Evolutionary conservation across 1,140 invertebrate genomes (phyloP).

Genomic region (Dryas iulia): DNA sequence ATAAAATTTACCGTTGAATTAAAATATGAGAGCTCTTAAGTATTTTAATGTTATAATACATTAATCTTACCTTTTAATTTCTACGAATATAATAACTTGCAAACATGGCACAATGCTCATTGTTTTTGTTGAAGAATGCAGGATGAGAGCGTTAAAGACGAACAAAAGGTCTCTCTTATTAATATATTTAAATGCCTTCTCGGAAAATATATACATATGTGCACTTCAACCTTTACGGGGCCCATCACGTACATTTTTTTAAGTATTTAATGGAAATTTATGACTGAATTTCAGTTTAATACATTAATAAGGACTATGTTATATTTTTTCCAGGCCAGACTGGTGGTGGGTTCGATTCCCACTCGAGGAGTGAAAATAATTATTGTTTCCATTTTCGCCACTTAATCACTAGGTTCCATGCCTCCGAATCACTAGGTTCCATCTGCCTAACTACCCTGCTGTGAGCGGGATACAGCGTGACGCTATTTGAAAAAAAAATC

Average conservation of each 20-base stretch:
- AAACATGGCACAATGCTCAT: not conserved
- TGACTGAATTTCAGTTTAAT: no score
- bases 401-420: no score
- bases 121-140: not conserved
- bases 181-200: not conserved
- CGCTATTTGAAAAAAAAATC: no score
- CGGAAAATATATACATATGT: not conserved
- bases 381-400: no score
- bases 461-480: no score
- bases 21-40: not conserved
- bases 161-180: conserved; percentile 3
- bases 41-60: not conserved
- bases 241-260: not conserved
- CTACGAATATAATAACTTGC: not conserved
- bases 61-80: not conserved
- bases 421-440: no score
- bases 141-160: not conserved
- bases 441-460: no score
- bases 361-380: no score
- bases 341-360: no score
- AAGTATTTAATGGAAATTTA: not conserved
- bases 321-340: no score
- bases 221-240: not conserved
- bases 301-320: no score
- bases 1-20: not conserved